phyloP scores from a whole-genome alignment of 1,140 invertebrate genomes.

The Notospermus geniculatus region DNA sequence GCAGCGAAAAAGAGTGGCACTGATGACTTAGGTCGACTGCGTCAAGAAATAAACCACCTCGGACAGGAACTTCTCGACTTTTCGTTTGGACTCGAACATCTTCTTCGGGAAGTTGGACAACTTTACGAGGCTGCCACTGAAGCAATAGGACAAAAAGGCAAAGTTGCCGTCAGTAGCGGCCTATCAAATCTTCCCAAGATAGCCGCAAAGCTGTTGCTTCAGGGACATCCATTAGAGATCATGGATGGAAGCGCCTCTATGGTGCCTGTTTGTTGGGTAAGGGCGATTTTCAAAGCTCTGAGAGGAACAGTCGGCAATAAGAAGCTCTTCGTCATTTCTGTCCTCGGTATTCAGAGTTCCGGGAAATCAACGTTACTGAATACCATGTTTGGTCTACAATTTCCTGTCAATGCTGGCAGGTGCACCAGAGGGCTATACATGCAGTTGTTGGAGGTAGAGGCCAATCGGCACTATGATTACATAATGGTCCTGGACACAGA shows the following conservation, averaged over 20 bases:
- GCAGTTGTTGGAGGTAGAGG: constrained; percentile 1
- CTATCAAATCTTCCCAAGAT: neutral
- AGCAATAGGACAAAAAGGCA: no score
- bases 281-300: no score
- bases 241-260: constrained; percentile 3
- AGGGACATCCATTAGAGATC: constrained; percentile 7
- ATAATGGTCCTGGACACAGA: constrained; percentile 13
- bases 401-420: constrained; percentile 19
- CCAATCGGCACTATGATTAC: constrained; percentile 5
- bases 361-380: constrained; percentile 10
- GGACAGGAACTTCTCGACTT: no score
- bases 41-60: no score
- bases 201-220: constrained; percentile 6
- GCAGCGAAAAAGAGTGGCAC: neutral
- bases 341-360: no score
- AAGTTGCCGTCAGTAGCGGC: no score
- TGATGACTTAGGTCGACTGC: no score
- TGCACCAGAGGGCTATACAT: constrained; percentile 16
- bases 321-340: no score
- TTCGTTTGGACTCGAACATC: no score
- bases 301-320: no score
- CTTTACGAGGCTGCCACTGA: no score
- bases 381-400: constrained; percentile 16
- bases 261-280: constrained; percentile 1
- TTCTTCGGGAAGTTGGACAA: no score